Conservation (phyloP, 2,113 vertebrate species). For the Panurus biarmicus region DNA sequence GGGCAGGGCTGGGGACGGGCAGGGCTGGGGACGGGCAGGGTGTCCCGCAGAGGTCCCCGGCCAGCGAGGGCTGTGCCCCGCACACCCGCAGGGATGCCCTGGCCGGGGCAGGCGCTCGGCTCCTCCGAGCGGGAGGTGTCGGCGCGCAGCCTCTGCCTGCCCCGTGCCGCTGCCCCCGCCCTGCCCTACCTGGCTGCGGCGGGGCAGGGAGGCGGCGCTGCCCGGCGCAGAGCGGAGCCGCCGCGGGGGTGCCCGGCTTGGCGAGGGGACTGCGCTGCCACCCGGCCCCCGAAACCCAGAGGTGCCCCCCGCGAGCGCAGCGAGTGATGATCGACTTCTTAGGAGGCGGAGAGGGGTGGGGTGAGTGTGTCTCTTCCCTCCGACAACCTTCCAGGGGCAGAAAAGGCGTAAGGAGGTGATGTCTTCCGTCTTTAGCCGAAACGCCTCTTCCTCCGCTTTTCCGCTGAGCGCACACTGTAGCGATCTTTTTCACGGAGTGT, state of each 20-base stretch:
- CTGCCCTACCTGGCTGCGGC: neutral
- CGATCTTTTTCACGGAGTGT: neutral
- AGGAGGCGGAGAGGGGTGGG: neutral
- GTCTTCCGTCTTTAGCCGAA: neutral
- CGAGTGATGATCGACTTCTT: accelerated
- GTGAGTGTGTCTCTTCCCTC: neutral
- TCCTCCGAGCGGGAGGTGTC: neutral
- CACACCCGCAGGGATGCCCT: neutral
- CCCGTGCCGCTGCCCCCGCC: too few relatives aligned
- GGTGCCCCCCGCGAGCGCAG: accelerated
- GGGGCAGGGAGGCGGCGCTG: accelerated
- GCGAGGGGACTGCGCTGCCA: neutral
- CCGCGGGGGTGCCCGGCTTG: neutral
- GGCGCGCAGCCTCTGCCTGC: accelerated
- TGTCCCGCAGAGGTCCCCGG: too few relatives aligned
- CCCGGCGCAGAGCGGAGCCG: neutral
- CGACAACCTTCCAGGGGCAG: neutral
- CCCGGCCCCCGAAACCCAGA: accelerated
- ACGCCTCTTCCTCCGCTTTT: neutral
- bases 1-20: accelerated
- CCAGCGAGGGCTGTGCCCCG: too few relatives aligned
- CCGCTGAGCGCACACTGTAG: neutral
- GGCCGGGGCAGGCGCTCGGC: neutral
- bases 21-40: too few relatives aligned
- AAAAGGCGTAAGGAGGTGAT: neutral